Evolutionary conservation across 2,797 vertebrate genomes (phyloP).

Genomic region (Percopsis omiscomaycus): DNA sequence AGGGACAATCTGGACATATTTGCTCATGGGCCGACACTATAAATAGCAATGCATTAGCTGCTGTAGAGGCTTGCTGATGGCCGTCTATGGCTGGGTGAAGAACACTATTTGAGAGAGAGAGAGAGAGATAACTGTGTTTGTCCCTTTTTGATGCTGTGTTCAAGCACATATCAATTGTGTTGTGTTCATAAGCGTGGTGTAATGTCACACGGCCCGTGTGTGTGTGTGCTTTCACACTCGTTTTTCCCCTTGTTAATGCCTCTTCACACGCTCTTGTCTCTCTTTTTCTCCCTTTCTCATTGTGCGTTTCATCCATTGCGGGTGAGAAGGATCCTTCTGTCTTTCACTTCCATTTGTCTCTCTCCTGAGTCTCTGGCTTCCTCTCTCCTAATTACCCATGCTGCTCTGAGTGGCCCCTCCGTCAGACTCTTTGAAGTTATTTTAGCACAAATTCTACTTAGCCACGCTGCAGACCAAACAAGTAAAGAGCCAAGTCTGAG

Average conservation of each 20-base stretch:
- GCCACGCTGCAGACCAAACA: constrained; percentile 70
- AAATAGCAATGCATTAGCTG: constrained; percentile 63
- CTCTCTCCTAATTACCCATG: constrained; percentile 66
- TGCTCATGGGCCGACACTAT: constrained; percentile 47
- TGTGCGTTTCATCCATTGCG: constrained; percentile 29
- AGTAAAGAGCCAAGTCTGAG: constrained; percentile 46
- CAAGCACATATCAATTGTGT: background rate
- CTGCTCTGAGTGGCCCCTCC: constrained; percentile 64
- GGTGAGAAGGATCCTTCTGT: constrained; percentile 53
- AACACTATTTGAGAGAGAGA: background rate
- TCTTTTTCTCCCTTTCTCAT: constrained; percentile 4
- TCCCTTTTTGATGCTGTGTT: constrained; percentile 11
- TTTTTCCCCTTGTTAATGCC: constrained; percentile 34
- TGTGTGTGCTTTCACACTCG: constrained; percentile 11
- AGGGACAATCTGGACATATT: constrained; percentile 39
- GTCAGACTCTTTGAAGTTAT: constrained; percentile 73
- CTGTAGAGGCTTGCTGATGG: constrained; percentile 32
- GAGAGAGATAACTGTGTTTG: constrained; percentile 4
- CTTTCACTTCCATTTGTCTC: constrained; percentile 50
- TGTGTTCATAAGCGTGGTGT: background rate
- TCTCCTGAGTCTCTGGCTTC: constrained; percentile 37
- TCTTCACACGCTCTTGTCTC: background rate
- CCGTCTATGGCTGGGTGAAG: constrained; percentile 24
- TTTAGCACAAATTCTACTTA: constrained; percentile 67
- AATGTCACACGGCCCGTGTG: background rate